These are phyloP conservation scores for Diabrotica balteata DNA, from an alignment of 2,888 invertebrate genomes.

Conservation along the genomic window DNA sequence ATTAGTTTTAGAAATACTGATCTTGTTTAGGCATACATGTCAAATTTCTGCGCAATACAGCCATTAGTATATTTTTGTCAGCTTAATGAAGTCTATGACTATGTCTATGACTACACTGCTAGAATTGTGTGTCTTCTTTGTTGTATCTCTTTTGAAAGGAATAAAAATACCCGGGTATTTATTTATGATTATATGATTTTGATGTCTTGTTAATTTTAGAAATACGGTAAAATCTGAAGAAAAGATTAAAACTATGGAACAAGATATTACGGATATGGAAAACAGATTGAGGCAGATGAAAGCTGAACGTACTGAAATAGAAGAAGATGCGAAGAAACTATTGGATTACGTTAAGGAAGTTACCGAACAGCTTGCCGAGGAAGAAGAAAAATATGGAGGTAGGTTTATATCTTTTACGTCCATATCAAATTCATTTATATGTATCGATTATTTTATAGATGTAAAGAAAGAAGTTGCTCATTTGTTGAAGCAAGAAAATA, in stretches of 20 bases:
- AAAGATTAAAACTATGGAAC: conserved; percentile 76
- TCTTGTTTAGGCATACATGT: too few species aligned
- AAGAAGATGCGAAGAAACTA: conserved; percentile 64
- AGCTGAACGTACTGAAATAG: conserved; percentile 66
- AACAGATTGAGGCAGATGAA: conserved; percentile 68
- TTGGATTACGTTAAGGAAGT: conserved; percentile 67
- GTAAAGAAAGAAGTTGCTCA: conserved; percentile 71
- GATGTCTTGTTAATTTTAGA: conserved; percentile 55
- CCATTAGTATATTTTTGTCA: too few species aligned
- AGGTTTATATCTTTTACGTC: conserved; percentile 7
- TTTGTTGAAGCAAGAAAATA: conserved; percentile 70
- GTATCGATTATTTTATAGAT: conserved; percentile 30
- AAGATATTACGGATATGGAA: conserved; percentile 74
- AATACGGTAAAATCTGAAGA: conserved; percentile 79
- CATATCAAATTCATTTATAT: too few species aligned
- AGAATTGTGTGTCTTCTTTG: too few species aligned
- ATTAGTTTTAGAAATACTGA: too few species aligned
- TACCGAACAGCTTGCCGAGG: conserved; percentile 65
- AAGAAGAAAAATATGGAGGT: conserved; percentile 65
- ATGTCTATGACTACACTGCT: too few species aligned
- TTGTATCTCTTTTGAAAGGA: too few species aligned
- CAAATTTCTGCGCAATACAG: too few species aligned
- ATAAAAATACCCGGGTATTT: not conserved
- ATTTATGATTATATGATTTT: conserved; percentile 2
- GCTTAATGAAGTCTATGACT: too few species aligned